Evolutionary conservation across 1,140 invertebrate species (phyloP), one percentile per base, ranked within the genome.

Genomic region (Melipona quadrifasciata): DNA sequence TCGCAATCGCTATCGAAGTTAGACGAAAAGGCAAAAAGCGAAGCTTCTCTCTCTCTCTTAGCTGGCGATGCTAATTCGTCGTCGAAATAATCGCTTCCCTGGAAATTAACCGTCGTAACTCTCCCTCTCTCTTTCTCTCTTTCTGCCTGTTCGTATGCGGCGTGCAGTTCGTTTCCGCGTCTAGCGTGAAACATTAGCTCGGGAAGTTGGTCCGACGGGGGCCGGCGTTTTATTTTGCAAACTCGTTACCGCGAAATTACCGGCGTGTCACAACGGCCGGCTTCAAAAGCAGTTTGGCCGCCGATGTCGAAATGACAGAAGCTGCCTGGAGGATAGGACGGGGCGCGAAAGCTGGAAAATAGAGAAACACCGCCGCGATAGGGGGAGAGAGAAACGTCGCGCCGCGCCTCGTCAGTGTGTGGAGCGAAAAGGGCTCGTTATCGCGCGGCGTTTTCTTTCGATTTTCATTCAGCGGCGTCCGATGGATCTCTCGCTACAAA

Each of bases 231-330:
- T 87, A 74, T 76, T 71, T 80, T n/a, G 24, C 57, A 73, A 85
- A 85, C 86, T 88, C 82, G 86, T 87, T 88, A 87, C 67, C 81
- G 57, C 72, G 47, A 53, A 85, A 84, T 87, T 81, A 78, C 58
- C 58, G 21, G 58, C 34, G 61, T 58, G 78, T 88, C 85, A 77
- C 67, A 74, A 74, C 75, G 72, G 53, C 58, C 53, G 55, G 34
- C 47, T 73, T 71, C 80, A 75, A 82, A 73, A 86, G 58, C 58
- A 64, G 82, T 83, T 83, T 31, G 47, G 31, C 47, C 72, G 17
- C 17, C 61, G n/a, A n/a, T 12, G 47, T 68, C 47, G 64, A 39
- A n/a, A 39, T 65, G 64, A 17, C 64, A 55, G 51, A 14, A 53
- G 8, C 64, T 21, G 24, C 6, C 21, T 47, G 16, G 2, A n/a